These are phyloP conservation scores for Sardinella longiceps DNA, from an alignment of 2,797 vertebrate species.

Conservation along the genomic window DNA sequence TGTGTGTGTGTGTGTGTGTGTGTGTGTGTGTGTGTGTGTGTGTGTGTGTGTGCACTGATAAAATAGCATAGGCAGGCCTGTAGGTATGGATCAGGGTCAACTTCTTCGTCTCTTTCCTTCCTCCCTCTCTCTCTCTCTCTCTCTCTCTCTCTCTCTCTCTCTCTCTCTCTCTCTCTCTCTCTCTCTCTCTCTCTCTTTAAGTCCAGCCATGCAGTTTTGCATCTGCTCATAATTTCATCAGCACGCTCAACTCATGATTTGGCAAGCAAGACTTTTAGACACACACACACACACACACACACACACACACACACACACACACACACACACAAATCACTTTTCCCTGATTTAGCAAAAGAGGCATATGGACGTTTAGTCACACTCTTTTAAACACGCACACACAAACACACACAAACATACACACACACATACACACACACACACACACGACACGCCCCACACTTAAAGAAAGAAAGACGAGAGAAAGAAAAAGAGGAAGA, in stretches of 20 bases:
- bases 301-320: slow-evolving; percentile 33
- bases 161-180: no score
- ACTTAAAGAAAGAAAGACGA: slow-evolving; percentile 41
- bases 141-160: not conserved
- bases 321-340: slow-evolving; percentile 27
- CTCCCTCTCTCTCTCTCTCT: not conserved
- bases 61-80: no score
- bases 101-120: no score
- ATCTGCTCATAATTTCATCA: slow-evolving; percentile 11
- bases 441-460: slow-evolving; percentile 32
- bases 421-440: no score
- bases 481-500: slow-evolving; percentile 74
- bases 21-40: no score
- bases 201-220: not conserved
- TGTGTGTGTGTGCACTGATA: no score
- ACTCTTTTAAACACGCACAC: not conserved
- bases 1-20: no score
- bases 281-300: no score
- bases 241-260: not conserved
- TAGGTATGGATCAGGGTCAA: not conserved
- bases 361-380: slow-evolving; percentile 14
- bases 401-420: slow-evolving; percentile 9
- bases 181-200: no score
- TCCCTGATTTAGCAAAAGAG: slow-evolving; percentile 9
- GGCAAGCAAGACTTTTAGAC: not conserved